Percentiles rank a stretch among this genome's conserved stretches.
Conservation (phyloP, 2,888 invertebrate species). For the Drosophila pseudotalamancana region DNA sequence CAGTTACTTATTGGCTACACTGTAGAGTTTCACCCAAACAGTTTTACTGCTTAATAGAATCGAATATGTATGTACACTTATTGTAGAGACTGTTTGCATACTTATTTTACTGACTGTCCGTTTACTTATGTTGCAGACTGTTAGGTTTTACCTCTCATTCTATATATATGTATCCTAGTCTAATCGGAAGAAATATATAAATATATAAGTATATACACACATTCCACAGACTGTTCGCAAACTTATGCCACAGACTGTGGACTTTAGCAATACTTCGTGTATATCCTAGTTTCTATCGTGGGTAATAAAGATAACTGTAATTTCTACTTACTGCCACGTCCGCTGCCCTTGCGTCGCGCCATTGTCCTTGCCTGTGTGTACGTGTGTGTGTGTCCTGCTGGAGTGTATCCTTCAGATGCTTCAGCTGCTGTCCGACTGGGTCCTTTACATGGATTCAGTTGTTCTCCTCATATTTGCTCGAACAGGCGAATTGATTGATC, state of each 20-base stretch:
- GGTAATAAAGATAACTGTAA: neutral
- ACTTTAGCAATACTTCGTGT: too few species aligned
- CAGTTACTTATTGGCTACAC: neutral
- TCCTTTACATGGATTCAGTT: slow-evolving; percentile 25
- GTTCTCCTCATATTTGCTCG: slow-evolving; percentile 5
- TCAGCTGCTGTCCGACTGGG: neutral
- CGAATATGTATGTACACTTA: neutral
- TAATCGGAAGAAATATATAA: neutral
- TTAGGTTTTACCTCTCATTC: too few species aligned
- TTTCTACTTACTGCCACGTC: slow-evolving; percentile 79
- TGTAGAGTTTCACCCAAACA: too few species aligned
- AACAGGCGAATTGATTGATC: slow-evolving; percentile 55
- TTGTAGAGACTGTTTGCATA: neutral
- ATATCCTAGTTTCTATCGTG: neutral
- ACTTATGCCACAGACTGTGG: neutral
- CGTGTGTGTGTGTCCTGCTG: slow-evolving; percentile 8
- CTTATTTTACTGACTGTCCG: neutral
- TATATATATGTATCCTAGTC: neutral
- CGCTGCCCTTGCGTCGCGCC: slow-evolving; percentile 81
- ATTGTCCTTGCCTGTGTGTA: slow-evolving; percentile 35
- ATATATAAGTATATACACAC: neutral
- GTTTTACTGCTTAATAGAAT: neutral
- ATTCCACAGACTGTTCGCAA: neutral
- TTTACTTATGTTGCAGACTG: neutral
- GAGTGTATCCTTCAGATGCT: slow-evolving; percentile 24